Evolutionary conservation across 2,797 vertebrate genomes (phyloP).

Genomic region (Leptodactylus fallax): DNA sequence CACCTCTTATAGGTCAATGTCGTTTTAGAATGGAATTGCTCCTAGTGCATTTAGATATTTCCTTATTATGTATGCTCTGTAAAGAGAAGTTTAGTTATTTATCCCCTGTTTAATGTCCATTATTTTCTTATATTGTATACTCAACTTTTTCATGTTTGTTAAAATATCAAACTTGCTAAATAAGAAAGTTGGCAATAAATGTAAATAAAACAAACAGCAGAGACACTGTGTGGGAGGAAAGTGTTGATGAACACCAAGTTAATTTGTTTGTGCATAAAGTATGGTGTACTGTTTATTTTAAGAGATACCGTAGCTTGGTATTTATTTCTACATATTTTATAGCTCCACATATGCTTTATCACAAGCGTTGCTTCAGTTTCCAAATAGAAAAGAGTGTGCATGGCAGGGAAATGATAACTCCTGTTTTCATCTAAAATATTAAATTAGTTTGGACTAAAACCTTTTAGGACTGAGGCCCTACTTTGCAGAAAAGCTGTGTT

Average conservation of each 20-base stretch:
- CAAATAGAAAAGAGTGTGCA: conserved; percentile 8
- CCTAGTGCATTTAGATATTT: too few relatives aligned
- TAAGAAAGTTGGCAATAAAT: background rate
- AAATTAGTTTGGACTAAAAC: background rate
- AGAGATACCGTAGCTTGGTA: background rate
- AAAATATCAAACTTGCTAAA: background rate
- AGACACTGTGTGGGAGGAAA: conserved; percentile 24
- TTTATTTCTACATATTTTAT: conserved; percentile 27
- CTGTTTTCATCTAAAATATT: background rate
- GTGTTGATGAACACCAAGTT: conserved; percentile 2
- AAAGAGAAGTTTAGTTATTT: too few relatives aligned
- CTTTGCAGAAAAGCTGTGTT: too few relatives aligned
- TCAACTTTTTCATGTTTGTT: background rate
- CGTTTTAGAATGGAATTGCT: too few relatives aligned
- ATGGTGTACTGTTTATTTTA: conserved; percentile 24
- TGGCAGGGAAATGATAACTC: background rate
- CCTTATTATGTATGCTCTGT: too few relatives aligned
- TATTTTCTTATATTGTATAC: too few relatives aligned
- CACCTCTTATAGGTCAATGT: too few relatives aligned
- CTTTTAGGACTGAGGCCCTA: too few relatives aligned
- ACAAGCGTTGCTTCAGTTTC: background rate
- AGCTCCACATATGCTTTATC: conserved; percentile 2
- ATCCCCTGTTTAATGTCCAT: too few relatives aligned
- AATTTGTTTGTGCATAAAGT: conserved; percentile 12
- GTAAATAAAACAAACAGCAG: conserved; percentile 9